These are phyloP conservation scores for Ridgeia piscesae DNA, from an alignment of 1,140 invertebrate species.

Conservation along the genomic window DNA sequence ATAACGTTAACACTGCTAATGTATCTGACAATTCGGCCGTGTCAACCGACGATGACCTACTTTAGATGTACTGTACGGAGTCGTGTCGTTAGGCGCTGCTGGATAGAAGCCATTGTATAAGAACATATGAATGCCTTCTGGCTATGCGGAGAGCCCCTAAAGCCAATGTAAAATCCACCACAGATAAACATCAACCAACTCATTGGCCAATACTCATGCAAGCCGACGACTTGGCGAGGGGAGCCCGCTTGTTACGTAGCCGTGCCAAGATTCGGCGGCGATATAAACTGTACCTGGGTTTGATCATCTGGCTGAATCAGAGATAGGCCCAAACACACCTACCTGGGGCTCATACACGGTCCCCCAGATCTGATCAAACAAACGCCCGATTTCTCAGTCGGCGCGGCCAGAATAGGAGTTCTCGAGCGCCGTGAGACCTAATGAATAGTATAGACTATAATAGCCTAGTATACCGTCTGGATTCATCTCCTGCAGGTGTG, in stretches of 20 bases:
- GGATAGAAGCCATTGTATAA: not conserved
- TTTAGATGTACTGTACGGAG: not conserved
- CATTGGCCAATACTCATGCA: not conserved
- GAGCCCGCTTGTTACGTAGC: too few species aligned
- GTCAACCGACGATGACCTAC: not conserved
- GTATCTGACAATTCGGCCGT: not conserved
- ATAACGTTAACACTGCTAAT: too few species aligned
- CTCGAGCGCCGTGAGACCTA: not conserved
- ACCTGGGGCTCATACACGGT: not conserved
- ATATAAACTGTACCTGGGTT: too few species aligned
- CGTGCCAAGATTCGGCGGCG: too few species aligned
- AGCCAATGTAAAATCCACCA: not conserved
- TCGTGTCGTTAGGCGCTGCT: not conserved
- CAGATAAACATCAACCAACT: not conserved
- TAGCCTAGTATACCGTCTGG: too few species aligned
- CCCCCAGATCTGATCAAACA: not conserved
- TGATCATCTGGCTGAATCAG: not conserved
- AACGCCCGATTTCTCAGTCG: not conserved
- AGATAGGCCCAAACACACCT: not conserved
- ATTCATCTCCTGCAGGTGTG: too few species aligned
- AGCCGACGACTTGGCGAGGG: not conserved
- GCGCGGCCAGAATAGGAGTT: not conserved
- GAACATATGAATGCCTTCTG: not conserved
- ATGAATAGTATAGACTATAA: too few species aligned
- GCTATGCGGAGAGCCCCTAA: not conserved